Evolutionary conservation across 2,888 invertebrate species (phyloP), one percentile per base, ranked within the genome.

Genomic region (Sinohyriopsis cumingii): DNA sequence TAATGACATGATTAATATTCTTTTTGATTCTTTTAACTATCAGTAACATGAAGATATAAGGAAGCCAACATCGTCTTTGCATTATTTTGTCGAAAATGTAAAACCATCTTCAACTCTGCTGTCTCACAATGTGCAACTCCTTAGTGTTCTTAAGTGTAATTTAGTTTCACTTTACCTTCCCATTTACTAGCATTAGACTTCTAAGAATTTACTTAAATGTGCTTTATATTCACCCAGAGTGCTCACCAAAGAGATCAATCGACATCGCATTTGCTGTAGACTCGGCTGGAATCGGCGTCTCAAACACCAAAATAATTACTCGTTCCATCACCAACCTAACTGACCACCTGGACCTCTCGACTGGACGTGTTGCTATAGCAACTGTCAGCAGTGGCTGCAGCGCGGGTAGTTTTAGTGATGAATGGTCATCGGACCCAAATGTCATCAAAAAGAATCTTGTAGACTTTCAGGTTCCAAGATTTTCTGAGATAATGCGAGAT

Each of bases 241-340:
- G 79, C 55, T 68, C 69, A 12, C 79, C 79, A 9, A 68, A 66
- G 15, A 55, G 60, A 9, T 55, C 73, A 4, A 54, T 79, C 12
- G 75, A 79, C 60, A 54, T 77, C 15, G 74, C 75, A 54, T 74
- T 79, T 56, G 75, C 74, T 24, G 70, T 79, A 1, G 79, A 79
- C 60, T 72, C 77, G 1, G 73, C 79, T 12, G 77, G 71, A 9
- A 69, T 77, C 3, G 79, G 79, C 1, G 68, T 69, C 5, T 71
- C 55, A 57, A 79, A 77, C 63, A 60, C 77, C 1, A 71, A 71
- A 18, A 68, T 75, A 33, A 71, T 79, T n/a, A 60, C 76, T 18
- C 60, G 64, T 22, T 77, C 77, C 55, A 74, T 79, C 54, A 69
- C 70, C n/a, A 71, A 75, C 53, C 54, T 78, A 5, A 72, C 75